Percentiles rank a stretch among this genome's conserved stretches.
phyloP scores from a whole-genome alignment of 2,113 vertebrate genomes.

The Poecile atricapillus region DNA sequence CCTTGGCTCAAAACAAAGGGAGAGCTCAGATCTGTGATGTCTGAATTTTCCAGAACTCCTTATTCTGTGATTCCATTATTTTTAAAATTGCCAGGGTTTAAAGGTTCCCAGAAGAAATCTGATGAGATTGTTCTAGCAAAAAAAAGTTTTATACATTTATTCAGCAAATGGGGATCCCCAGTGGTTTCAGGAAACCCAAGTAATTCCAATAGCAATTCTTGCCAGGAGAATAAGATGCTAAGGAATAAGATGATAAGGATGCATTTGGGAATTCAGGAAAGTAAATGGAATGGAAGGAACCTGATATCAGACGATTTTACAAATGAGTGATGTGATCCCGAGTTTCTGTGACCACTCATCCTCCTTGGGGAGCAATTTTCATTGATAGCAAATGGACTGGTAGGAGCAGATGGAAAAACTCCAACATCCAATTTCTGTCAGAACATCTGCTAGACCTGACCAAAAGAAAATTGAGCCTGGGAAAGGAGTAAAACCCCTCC shows the following conservation, averaged over 20 bases:
- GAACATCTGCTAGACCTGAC: background rate
- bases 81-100: background rate
- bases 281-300: background rate
- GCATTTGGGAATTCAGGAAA: background rate
- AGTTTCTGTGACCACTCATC: background rate
- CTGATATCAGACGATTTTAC: background rate
- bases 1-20: background rate
- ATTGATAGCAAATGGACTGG: background rate
- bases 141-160: background rate
- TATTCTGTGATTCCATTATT: background rate
- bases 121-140: background rate
- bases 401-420: background rate
- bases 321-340: background rate
- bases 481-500: background rate
- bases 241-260: background rate
- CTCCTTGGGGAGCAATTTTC: background rate
- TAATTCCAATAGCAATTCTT: background rate
- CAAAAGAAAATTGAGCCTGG: background rate
- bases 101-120: background rate
- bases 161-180: background rate
- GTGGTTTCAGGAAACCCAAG: background rate
- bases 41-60: background rate
- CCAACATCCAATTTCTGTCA: background rate
- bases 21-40: background rate
- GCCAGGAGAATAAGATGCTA: background rate